Conservation (phyloP, 2,113 vertebrate species). For the Bufo bufo region DNA sequence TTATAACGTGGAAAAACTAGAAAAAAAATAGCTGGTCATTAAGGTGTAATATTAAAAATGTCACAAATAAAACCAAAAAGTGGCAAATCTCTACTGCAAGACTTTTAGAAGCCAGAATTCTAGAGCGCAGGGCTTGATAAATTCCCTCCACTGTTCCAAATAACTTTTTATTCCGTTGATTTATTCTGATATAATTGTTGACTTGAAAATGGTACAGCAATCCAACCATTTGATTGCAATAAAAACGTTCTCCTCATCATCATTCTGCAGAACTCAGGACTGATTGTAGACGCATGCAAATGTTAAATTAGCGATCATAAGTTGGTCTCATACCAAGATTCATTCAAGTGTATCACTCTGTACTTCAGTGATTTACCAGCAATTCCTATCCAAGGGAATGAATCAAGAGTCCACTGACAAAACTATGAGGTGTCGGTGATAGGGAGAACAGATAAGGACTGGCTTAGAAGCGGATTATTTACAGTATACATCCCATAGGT, state of each 20-base stretch:
- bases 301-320: constrained; percentile 3
- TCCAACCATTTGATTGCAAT: constrained; percentile 40
- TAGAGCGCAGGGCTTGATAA: too few species aligned
- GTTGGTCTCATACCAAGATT: constrained; percentile 31
- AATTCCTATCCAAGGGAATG: constrained; percentile 33
- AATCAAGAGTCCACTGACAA: constrained; percentile 28
- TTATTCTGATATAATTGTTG: not conserved
- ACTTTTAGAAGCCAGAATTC: too few species aligned
- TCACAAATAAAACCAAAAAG: too few species aligned
- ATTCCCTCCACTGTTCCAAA: not conserved
- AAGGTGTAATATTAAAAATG: too few species aligned
- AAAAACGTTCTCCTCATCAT: constrained; percentile 7
- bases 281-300: constrained; percentile 34
- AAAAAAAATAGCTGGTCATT: too few species aligned
- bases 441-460: constrained; percentile 25
- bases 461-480: constrained; percentile 33
- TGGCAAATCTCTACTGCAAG: too few species aligned
- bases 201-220: not conserved
- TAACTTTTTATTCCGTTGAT: not conserved
- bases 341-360: constrained; percentile 25
- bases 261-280: not conserved
- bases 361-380: constrained; percentile 37
- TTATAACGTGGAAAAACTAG: too few species aligned
- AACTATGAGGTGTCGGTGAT: constrained; percentile 30
- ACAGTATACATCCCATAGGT: constrained; percentile 18